Percentiles rank a stretch among this genome's conserved stretches.
These are phyloP conservation scores for Metalampra italica DNA, from an alignment of 2,888 invertebrate species.

Conservation along the genomic window DNA sequence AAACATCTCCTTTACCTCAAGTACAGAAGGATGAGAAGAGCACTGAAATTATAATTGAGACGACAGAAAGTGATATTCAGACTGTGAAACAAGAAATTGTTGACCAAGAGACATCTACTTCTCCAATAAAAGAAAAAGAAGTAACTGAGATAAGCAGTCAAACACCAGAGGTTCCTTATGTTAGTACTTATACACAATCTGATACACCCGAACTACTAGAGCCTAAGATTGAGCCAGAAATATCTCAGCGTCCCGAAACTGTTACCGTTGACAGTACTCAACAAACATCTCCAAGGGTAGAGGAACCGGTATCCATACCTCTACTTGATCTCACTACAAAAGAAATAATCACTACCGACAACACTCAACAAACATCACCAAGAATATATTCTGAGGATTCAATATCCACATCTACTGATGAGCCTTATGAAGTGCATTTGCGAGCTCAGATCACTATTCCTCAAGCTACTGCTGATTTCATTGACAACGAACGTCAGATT, in stretches of 20 bases:
- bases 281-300: conserved; percentile 34
- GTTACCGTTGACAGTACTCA: conserved; percentile 38
- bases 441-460: conserved; percentile 79
- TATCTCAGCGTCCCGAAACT: conserved; percentile 1
- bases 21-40: conserved; percentile 54
- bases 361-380: conserved; percentile 77
- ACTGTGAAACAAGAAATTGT: conserved; percentile 46
- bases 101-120: conserved; percentile 61
- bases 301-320: conserved; percentile 13
- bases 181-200: conserved; percentile 63
- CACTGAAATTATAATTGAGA: conserved; percentile 56
- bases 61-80: conserved; percentile 60
- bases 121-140: conserved; percentile 49
- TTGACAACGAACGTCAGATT: conserved; percentile 56
- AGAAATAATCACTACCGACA: conserved; percentile 39
- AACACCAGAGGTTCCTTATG: conserved; percentile 56
- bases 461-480: conserved; percentile 54
- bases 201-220: conserved; percentile 42
- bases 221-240: conserved; percentile 10
- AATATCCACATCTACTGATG: conserved; percentile 71
- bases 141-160: conserved; percentile 54
- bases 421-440: conserved; percentile 80
- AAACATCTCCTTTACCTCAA: conserved; percentile 72
- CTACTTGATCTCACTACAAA: conserved; percentile 29
- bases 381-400: conserved; percentile 73